Evolutionary conservation across 2,888 invertebrate species (phyloP).

Genomic region (Platynereis dumerilii): DNA sequence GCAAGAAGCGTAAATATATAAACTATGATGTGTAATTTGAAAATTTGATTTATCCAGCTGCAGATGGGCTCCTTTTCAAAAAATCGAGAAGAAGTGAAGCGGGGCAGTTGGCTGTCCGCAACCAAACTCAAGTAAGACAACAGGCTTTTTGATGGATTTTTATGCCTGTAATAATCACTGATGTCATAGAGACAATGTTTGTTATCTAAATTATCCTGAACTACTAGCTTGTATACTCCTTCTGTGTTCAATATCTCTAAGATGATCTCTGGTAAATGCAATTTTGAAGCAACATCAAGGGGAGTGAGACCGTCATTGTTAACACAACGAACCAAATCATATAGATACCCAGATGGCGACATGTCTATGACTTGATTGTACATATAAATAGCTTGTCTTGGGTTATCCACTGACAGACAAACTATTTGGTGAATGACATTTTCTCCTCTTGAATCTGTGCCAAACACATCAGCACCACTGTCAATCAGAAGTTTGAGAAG

Average conservation of each 20-base stretch:
- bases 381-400: neutral
- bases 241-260: slow-evolving; percentile 5
- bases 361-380: neutral
- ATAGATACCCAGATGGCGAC: too few species aligned
- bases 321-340: neutral
- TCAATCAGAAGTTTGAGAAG: neutral
- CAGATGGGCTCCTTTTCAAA: neutral
- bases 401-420: neutral
- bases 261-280: neutral
- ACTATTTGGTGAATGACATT: neutral
- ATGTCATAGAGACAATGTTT: slow-evolving; percentile 3
- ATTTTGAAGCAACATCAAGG: neutral
- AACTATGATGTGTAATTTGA: too few species aligned
- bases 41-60: neutral
- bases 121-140: too few species aligned
- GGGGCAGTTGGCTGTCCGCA: too few species aligned
- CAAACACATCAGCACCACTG: neutral
- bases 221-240: neutral
- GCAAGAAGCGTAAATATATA: too few species aligned
- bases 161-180: neutral
- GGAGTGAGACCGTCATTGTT: neutral
- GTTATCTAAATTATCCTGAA: neutral
- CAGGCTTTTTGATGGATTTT: too few species aligned
- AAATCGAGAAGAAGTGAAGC: neutral
- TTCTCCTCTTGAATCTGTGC: neutral